These are phyloP conservation scores for Diloba caeruleocephala DNA, from an alignment of 2,888 invertebrate genomes.

Conservation along the genomic window DNA sequence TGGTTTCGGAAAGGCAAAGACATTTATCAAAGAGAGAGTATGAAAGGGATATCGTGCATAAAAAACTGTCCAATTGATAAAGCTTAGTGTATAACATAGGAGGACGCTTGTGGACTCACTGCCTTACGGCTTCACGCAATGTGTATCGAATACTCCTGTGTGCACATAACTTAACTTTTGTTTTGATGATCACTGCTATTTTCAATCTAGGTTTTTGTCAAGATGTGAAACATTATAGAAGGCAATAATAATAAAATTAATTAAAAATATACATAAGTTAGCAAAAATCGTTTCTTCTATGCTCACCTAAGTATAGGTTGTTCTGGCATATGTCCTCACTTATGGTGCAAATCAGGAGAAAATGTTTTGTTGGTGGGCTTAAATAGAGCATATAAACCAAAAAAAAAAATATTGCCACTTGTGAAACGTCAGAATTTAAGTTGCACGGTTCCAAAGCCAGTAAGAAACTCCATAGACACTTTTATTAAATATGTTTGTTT, in stretches of 20 bases:
- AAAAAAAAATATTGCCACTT: too few species aligned
- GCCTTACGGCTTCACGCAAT: slow-evolving; percentile 49
- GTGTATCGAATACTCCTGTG: slow-evolving; percentile 54
- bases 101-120: slow-evolving; percentile 47
- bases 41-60: slow-evolving; percentile 12
- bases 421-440: too few species aligned
- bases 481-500: too few species aligned
- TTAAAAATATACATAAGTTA: too few species aligned
- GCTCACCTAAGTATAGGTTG: not conserved
- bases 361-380: too few species aligned
- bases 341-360: too few species aligned
- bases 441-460: too few species aligned
- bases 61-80: slow-evolving; percentile 26
- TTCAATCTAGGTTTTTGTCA: not conserved
- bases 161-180: slow-evolving; percentile 50
- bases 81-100: slow-evolving; percentile 26
- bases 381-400: too few species aligned
- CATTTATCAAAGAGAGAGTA: not conserved
- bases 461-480: too few species aligned
- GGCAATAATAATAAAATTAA: too few species aligned
- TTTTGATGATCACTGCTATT: slow-evolving; percentile 41
- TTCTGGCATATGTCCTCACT: not conserved
- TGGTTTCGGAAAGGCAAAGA: not conserved
- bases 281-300: too few species aligned
- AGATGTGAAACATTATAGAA: slow-evolving; percentile 21